Conservation (phyloP, 2,797 vertebrate genomes). For the Babyrousa celebensis region DNA sequence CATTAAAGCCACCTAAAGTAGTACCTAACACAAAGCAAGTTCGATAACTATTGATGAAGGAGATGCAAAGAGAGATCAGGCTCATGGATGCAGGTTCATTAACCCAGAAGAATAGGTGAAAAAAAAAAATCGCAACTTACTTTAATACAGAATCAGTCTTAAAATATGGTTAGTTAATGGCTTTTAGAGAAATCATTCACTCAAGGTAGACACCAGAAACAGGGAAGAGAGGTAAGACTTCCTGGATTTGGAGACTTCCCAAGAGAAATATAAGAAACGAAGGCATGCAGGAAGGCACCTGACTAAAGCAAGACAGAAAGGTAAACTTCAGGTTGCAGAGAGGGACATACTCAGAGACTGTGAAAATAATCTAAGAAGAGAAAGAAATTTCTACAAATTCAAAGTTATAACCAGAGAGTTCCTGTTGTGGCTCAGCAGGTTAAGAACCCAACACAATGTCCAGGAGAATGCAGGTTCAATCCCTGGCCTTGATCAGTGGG, state of each 20-base stretch:
- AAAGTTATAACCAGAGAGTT: not conserved
- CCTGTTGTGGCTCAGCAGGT: no score
- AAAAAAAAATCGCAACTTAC: not conserved
- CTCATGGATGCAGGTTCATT: not conserved
- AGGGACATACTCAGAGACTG: not conserved
- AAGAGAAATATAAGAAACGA: not conserved
- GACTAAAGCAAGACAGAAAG: slow-evolving; percentile 10
- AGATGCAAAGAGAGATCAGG: not conserved
- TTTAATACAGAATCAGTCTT: not conserved
- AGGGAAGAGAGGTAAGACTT: not conserved
- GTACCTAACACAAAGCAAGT: not conserved
- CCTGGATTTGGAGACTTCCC: not conserved
- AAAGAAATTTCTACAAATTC: not conserved
- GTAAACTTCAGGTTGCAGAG: not conserved
- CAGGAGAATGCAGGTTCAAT: no score
- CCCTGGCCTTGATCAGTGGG: no score
- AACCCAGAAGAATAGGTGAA: not conserved
- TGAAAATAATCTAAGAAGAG: slow-evolving; percentile 1
- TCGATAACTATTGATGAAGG: not conserved
- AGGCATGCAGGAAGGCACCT: not conserved
- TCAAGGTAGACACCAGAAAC: slow-evolving; percentile 48
- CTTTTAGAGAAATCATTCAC: not conserved
- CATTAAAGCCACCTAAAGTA: not conserved
- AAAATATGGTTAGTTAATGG: not conserved
- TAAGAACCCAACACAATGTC: no score